phyloP scores from a whole-genome alignment of 2,888 invertebrate species.

The Norana najaformis region DNA sequence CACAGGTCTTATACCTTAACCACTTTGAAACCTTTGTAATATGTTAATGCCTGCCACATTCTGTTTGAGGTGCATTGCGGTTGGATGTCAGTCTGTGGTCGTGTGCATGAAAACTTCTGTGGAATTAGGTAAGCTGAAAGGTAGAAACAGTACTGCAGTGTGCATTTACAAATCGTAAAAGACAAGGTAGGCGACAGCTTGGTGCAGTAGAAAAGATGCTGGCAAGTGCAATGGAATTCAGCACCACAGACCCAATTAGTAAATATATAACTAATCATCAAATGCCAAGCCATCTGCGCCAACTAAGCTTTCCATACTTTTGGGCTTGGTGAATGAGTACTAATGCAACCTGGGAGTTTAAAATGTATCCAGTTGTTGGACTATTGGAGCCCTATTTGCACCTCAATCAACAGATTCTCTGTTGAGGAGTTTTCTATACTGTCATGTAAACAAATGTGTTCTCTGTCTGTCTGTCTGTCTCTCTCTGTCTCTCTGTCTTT shows the following conservation, averaged over 20 bases:
- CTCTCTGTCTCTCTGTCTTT: no score
- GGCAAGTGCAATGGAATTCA: not conserved
- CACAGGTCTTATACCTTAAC: not conserved
- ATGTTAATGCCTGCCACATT: not conserved
- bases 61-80: not conserved
- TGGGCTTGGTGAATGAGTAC: no score
- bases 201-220: not conserved
- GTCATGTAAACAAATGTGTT: no score
- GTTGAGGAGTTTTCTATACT: no score
- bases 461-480: no score
- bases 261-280: no score
- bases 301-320: no score
- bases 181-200: not conserved
- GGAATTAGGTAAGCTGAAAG: not conserved
- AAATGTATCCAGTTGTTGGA: not conserved
- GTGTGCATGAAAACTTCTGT: slow-evolving; percentile 13
- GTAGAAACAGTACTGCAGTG: not conserved
- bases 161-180: not conserved
- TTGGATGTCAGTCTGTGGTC: not conserved
- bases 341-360: not conserved
- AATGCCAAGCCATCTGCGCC: no score
- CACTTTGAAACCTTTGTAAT: not conserved
- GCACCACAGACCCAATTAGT: no score
- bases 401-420: not conserved
- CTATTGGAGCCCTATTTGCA: not conserved